These are phyloP conservation scores for Enteromius fasciolatus DNA, from an alignment of 2,797 vertebrate species.

Conservation along the genomic window DNA sequence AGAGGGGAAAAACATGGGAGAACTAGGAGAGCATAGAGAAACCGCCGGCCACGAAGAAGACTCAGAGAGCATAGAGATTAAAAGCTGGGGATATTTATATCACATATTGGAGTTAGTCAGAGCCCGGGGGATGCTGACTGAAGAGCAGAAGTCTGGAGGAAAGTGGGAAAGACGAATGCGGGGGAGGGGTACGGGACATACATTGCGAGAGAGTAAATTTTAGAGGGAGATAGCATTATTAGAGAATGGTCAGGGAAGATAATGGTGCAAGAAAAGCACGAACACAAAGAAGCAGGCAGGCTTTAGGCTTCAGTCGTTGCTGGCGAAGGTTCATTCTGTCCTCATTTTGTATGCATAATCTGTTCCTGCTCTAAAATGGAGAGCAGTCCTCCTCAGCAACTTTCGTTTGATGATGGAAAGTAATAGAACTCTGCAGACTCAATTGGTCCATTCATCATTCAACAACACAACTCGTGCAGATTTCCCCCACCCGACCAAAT, in stretches of 20 bases:
- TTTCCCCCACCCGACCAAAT: conserved; percentile 17
- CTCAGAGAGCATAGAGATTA: conserved; percentile 41
- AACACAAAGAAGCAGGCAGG: conserved; percentile 22
- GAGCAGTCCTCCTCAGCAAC: conserved; percentile 38
- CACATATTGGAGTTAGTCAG: conserved; percentile 44
- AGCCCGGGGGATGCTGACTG: conserved; percentile 28
- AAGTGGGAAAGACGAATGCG: not conserved
- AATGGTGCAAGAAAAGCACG: conserved; percentile 8
- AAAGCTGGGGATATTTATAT: conserved; percentile 52
- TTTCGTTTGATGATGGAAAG: conserved; percentile 42
- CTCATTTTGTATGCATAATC: conserved; percentile 45
- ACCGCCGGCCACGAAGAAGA: conserved; percentile 28
- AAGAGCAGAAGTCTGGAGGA: conserved; percentile 19
- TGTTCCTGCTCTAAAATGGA: conserved; percentile 35
- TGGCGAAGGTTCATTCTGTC: conserved; percentile 27
- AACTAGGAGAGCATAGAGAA: conserved; percentile 35
- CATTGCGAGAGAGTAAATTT: conserved; percentile 11
- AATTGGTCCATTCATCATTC: conserved; percentile 41
- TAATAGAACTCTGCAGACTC: conserved; percentile 31
- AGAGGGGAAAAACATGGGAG: conserved; percentile 2
- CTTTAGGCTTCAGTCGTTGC: conserved; percentile 2
- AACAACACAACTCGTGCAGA: conserved; percentile 20
- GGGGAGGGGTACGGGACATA: not conserved
- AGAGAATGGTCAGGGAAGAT: conserved; percentile 9
- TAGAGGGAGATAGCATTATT: conserved; percentile 21